Evolutionary conservation across 2,888 invertebrate genomes (phyloP).

Genomic region (Zygothrica quintamaculata): DNA sequence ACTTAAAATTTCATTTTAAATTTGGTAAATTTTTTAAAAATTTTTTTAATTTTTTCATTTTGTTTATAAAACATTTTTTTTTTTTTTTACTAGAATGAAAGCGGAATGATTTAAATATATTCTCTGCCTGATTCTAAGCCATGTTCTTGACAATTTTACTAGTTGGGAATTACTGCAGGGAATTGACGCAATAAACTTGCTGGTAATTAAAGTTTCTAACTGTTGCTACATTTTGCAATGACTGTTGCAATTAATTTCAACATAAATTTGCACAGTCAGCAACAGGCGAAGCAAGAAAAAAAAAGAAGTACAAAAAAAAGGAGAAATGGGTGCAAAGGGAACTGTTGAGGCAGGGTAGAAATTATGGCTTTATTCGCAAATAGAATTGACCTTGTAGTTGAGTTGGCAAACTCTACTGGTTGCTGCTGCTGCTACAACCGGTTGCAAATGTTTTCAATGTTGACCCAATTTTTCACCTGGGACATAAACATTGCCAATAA

Average conservation of each 20-base stretch:
- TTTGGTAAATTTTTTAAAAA: too few species aligned
- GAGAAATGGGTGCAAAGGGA: not conserved
- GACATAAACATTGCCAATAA: slow-evolving; percentile 51
- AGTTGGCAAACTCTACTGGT: too few species aligned
- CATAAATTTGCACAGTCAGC: slow-evolving; percentile 50
- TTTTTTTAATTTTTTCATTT: too few species aligned
- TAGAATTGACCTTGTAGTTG: slow-evolving; percentile 40
- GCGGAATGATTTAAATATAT: too few species aligned
- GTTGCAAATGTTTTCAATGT: slow-evolving; percentile 25
- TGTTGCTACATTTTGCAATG: slow-evolving; percentile 36
- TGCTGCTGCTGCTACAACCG: slow-evolving; percentile 25
- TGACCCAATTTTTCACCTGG: slow-evolving; percentile 59
- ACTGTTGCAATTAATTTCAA: slow-evolving; percentile 49
- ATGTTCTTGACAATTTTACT: not conserved
- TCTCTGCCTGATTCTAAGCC: too few species aligned
- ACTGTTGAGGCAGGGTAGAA: not conserved
- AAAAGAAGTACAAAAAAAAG: not conserved
- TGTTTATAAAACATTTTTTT: too few species aligned
- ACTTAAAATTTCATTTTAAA: too few species aligned
- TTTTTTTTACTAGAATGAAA: too few species aligned
- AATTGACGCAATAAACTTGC: slow-evolving; percentile 19
- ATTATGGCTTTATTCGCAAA: too few species aligned
- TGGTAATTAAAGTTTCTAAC: slow-evolving; percentile 47
- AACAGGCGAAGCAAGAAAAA: slow-evolving; percentile 1
- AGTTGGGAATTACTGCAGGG: slow-evolving; percentile 13